phyloP scores from a whole-genome alignment of 2,888 invertebrate species.

The Monoplex corrugatus region DNA sequence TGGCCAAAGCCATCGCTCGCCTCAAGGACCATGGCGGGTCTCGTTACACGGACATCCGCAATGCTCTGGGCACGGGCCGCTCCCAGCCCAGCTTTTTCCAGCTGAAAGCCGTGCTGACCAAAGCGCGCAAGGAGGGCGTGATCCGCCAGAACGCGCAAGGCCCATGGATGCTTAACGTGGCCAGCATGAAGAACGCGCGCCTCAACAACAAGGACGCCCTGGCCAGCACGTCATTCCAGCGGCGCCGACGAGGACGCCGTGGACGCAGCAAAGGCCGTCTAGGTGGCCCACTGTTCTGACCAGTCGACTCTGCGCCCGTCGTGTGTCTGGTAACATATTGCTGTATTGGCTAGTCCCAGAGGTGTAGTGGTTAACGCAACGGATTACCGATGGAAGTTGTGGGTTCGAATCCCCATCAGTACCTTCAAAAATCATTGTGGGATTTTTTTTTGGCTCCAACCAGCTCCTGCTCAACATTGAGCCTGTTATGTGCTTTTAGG shows the following conservation, averaged over 20 bases:
- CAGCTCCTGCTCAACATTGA: too few relatives aligned
- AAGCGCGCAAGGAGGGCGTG: conserved; percentile 25
- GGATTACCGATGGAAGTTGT: too few relatives aligned
- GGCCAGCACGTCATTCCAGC: conserved; percentile 40
- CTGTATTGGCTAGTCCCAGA: too few relatives aligned
- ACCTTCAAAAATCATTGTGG: too few relatives aligned
- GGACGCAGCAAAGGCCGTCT: conserved; percentile 40
- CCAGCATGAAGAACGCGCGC: neutral
- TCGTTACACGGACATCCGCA: conserved; percentile 15
- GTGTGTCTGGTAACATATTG: too few relatives aligned
- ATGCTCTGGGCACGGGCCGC: neutral
- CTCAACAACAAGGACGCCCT: neutral
- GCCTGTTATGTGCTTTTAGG: too few relatives aligned
- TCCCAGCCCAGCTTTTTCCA: conserved; percentile 12
- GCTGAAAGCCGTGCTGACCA: conserved; percentile 17
- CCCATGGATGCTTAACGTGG: neutral
- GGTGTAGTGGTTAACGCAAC: too few relatives aligned
- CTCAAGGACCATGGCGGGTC: conserved; percentile 23
- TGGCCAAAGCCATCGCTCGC: neutral
- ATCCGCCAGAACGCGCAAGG: conserved; percentile 1
- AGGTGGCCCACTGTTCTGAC: too few relatives aligned
- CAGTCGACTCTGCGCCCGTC: too few relatives aligned
- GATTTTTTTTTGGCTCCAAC: too few relatives aligned
- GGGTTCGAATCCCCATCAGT: too few relatives aligned
- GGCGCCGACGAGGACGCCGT: conserved; percentile 28